These are phyloP conservation scores for Plebejus anna DNA, from an alignment of 2,888 invertebrate genomes.

Conservation along the genomic window DNA sequence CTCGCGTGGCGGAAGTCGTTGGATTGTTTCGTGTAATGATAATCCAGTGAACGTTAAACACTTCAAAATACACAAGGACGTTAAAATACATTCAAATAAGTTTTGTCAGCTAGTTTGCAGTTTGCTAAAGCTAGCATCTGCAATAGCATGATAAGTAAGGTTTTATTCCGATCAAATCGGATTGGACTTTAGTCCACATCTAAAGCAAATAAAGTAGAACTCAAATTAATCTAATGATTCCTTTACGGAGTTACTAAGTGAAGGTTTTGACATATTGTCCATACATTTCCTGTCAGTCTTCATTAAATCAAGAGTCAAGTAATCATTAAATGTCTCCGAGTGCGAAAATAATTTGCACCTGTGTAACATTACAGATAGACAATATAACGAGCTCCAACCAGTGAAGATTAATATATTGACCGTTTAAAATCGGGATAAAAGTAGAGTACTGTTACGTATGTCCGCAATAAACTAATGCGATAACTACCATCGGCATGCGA, in stretches of 20 bases:
- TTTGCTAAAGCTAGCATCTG: neutral
- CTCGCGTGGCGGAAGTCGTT: conserved; percentile 56
- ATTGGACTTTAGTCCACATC: neutral
- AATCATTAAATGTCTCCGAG: no score
- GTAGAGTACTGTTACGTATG: conserved; percentile 1
- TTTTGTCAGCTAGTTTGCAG: neutral
- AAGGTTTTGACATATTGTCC: neutral
- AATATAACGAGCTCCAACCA: neutral
- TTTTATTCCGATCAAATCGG: neutral
- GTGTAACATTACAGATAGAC: neutral
- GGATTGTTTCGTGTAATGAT: conserved; percentile 31
- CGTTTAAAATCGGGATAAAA: neutral
- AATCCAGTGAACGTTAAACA: conserved; percentile 5
- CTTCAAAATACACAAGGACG: neutral
- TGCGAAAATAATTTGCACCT: neutral
- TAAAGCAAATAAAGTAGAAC: neutral
- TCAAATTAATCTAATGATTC: neutral
- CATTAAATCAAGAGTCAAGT: neutral
- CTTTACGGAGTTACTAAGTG: neutral
- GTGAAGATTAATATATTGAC: neutral
- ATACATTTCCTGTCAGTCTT: neutral
- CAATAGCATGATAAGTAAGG: neutral
- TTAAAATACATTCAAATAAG: neutral
- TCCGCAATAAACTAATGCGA: conserved; percentile 12
- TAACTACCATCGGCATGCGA: neutral